A percentile compares a stretch with the other conserved stretches of the same genome.
Evolutionary conservation across 1,140 invertebrate species (phyloP).

Genomic region (Pogonomyrmex californicus): DNA sequence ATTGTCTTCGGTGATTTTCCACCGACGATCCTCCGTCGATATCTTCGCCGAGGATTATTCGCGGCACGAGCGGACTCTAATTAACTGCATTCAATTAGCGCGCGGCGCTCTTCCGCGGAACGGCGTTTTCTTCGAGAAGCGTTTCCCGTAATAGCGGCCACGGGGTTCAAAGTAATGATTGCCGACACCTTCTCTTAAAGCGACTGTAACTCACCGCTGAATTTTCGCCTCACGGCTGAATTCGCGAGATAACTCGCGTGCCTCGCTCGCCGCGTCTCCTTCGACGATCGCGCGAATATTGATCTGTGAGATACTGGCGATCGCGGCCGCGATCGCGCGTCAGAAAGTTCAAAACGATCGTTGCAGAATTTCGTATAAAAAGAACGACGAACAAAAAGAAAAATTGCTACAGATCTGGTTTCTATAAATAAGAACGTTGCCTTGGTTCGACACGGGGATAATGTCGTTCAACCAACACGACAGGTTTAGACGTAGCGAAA

Average conservation of each 20-base stretch:
- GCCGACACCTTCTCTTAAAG: conserved; percentile 20
- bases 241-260: conserved; percentile 33
- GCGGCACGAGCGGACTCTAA: conserved; percentile 46
- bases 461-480: conserved; percentile 11
- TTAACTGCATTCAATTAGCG: conserved; percentile 72
- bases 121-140: neutral
- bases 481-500: neutral
- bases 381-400: neutral
- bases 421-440: neutral
- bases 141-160: conserved; percentile 1
- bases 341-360: conserved; percentile 32
- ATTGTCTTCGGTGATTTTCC: neutral
- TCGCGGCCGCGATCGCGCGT: conserved; percentile 13
- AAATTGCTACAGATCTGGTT: neutral
- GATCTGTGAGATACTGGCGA: conserved; percentile 68
- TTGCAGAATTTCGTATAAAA: neutral
- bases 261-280: neutral
- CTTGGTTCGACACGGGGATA: neutral
- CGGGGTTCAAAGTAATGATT: conserved; percentile 31
- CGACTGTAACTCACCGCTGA: conserved; percentile 12
- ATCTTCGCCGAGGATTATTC: conserved; percentile 35
- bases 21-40: neutral
- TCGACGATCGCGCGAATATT: conserved; percentile 44
- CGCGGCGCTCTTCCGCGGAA: conserved; percentile 30
- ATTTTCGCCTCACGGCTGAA: conserved; percentile 42